Conservation (phyloP, 2,888 invertebrate genomes). For the Tiliacea citrago region DNA sequence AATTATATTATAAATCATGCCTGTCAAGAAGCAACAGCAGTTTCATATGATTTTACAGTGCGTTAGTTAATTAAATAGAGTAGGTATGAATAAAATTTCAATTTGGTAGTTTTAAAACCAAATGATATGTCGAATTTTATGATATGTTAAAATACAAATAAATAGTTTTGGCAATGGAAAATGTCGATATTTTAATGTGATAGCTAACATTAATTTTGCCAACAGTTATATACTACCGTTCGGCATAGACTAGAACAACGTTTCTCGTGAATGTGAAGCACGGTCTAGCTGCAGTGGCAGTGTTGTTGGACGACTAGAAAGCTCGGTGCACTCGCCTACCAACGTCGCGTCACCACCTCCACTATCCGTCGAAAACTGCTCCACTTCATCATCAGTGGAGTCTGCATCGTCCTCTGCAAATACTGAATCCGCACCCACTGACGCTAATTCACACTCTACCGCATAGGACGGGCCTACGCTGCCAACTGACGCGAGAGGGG, state of each 20-base stretch:
- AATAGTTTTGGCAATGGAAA: conserved; percentile 62
- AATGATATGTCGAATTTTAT: conserved; percentile 84
- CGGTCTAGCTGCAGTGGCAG: conserved; percentile 82
- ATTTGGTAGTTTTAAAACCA: conserved; percentile 70
- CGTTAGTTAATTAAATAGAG: conserved; percentile 33
- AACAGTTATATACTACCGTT: conserved; percentile 65
- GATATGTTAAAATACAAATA: conserved; percentile 81
- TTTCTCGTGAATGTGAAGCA: conserved; percentile 94
- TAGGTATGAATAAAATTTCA: conserved; percentile 48
- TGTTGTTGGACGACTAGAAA: conserved; percentile 82
- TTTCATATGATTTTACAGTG: conserved; percentile 21
- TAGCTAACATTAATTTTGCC: conserved; percentile 80
- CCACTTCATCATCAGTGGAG: conserved; percentile 96
- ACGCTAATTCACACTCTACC: conserved; percentile 93
- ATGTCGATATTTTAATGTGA: conserved; percentile 85
- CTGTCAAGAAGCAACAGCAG: conserved; percentile 49
- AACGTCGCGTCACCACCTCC: conserved; percentile 90
- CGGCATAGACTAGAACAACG: conserved; percentile 92
- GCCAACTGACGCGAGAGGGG: conserved; percentile 95
- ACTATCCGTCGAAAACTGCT: conserved; percentile 96
- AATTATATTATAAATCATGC: conserved; percentile 21
- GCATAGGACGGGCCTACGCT: conserved; percentile 93
- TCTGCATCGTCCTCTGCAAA: conserved; percentile 93
- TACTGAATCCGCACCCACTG: conserved; percentile 95
- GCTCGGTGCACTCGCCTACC: conserved; percentile 83